phyloP scores from a whole-genome alignment of 2,797 vertebrate genomes.

The Chaunax sp. region DNA sequence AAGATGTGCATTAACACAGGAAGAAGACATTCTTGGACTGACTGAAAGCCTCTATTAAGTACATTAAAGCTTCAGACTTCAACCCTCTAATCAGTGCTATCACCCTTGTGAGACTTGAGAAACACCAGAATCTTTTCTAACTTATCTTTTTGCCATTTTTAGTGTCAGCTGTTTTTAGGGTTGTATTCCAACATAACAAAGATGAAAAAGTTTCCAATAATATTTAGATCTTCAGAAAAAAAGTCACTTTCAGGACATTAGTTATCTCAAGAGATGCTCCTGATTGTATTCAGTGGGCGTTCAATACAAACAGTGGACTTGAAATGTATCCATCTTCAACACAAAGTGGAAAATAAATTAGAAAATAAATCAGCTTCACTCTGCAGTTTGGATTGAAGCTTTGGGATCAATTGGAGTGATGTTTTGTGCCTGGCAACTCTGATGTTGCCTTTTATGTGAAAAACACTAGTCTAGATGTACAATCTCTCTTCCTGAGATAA shows the following conservation, averaged over 20 bases:
- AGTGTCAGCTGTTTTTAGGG: conserved; percentile 23
- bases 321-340: not conserved
- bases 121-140: conserved; percentile 8
- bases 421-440: not conserved
- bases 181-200: too few species aligned
- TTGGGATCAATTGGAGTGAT: not conserved
- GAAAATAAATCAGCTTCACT: not conserved
- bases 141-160: conserved; percentile 55
- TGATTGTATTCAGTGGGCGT: not conserved
- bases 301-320: not conserved
- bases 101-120: conserved; percentile 16
- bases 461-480: not conserved
- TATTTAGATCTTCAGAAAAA: too few species aligned
- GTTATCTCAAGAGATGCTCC: not conserved
- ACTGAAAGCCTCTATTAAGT: conserved; percentile 29
- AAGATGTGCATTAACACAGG: conserved; percentile 4
- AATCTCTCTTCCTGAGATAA: conserved; percentile 16
- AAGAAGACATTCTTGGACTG: conserved; percentile 6
- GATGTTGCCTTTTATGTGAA: conserved; percentile 9
- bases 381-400: not conserved
- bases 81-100: conserved; percentile 26
- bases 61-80: not conserved
- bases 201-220: too few species aligned
- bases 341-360: not conserved
- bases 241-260: not conserved